Evolutionary conservation across 2,888 invertebrate species (phyloP).

Genomic region (Sipha maydis): DNA sequence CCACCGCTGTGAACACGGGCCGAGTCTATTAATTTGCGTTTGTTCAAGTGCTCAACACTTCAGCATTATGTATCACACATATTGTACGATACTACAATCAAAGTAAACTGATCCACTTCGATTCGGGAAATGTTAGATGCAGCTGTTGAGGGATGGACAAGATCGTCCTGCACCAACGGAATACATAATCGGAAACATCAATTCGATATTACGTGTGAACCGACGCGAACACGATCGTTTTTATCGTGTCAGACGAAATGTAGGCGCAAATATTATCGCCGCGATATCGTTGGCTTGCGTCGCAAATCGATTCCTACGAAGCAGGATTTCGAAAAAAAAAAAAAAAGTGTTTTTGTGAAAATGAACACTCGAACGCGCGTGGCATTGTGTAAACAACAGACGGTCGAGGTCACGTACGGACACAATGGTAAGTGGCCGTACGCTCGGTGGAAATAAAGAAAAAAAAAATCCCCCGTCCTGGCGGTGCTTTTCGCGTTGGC

Average conservation of each 20-base stretch:
- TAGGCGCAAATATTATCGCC: background rate
- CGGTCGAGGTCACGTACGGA: slow-evolving; percentile 24
- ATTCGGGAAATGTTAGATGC: too few relatives aligned
- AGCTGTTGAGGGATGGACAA: too few relatives aligned
- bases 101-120: too few relatives aligned
- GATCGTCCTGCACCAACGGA: too few relatives aligned
- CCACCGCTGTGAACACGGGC: background rate
- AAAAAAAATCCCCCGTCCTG: background rate
- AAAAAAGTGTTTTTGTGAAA: background rate
- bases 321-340: background rate
- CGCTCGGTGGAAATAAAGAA: background rate
- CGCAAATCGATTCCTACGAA: background rate
- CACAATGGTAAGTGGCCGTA: background rate
- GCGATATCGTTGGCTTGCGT: background rate
- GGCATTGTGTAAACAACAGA: background rate
- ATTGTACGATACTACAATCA: too few relatives aligned
- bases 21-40: too few relatives aligned
- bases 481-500: slow-evolving; percentile 34
- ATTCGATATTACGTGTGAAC: too few relatives aligned
- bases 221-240: background rate
- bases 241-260: background rate
- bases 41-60: too few relatives aligned
- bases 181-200: too few relatives aligned
- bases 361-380: background rate
- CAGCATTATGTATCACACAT: too few relatives aligned